Conservation (phyloP, 2,113 vertebrate genomes). For the Otus sunia region DNA sequence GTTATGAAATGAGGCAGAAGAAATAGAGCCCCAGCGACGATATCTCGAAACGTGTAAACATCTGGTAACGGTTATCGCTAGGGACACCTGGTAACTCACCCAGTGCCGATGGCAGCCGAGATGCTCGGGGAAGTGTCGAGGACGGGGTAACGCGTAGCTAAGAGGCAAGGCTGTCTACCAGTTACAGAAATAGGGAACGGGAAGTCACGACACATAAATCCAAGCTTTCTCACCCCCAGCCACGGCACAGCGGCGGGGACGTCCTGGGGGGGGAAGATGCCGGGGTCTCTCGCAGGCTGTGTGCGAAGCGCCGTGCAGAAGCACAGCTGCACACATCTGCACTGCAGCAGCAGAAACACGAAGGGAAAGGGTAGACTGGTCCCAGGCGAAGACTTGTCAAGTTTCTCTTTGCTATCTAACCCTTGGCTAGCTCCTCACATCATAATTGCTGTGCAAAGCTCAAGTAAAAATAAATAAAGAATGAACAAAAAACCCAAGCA, state of each 20-base stretch:
- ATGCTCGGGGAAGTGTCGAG: background rate
- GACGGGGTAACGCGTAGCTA: background rate
- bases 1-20: background rate
- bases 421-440: background rate
- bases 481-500: background rate
- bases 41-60: constrained; percentile 18
- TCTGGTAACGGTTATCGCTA: background rate
- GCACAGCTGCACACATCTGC: background rate
- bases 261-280: background rate
- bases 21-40: background rate
- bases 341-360: accelerated
- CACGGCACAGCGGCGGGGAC: accelerated
- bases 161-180: background rate
- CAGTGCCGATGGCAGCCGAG: background rate
- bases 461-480: background rate
- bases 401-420: background rate
- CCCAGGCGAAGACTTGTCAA: background rate
- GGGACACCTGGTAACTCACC: background rate
- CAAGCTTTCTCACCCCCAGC: background rate
- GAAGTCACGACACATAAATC: background rate
- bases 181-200: background rate
- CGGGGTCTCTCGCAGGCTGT: accelerated
- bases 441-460: background rate
- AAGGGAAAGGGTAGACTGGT: background rate
- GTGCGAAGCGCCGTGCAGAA: accelerated